A percentile compares a stretch with the other conserved stretches of the same genome.
phyloP scores from a whole-genome alignment of 2,113 vertebrate species.

The Piaya cayana region DNA sequence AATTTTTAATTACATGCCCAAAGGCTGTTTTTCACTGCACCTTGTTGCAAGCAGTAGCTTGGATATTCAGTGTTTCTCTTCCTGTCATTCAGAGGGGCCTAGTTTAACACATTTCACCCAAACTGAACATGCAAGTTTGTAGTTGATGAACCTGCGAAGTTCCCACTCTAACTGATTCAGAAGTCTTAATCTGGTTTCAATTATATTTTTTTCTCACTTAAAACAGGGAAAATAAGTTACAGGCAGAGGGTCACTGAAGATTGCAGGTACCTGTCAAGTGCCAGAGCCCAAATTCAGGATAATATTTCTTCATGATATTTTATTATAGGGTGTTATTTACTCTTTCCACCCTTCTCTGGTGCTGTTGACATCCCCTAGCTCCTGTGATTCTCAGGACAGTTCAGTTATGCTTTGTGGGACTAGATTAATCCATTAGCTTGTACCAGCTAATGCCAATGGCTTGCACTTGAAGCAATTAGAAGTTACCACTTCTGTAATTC shows the following conservation, averaged over 20 bases:
- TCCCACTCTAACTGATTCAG: background rate
- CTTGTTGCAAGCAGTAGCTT: background rate
- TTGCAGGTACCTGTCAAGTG: background rate
- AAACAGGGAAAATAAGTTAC: background rate
- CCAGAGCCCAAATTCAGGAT: background rate
- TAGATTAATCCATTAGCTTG: background rate
- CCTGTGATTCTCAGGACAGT: background rate
- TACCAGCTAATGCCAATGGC: background rate
- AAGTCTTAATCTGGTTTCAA: background rate
- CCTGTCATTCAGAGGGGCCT: background rate
- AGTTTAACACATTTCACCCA: background rate
- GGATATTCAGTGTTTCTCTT: conserved; percentile 1
- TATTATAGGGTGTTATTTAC: background rate
- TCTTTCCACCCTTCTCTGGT: background rate
- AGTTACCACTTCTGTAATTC: background rate
- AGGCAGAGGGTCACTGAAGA: background rate
- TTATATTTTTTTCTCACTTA: background rate
- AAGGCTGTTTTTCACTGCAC: background rate
- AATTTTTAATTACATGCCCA: conserved; percentile 9
- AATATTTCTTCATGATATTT: background rate
- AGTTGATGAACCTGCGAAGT: background rate
- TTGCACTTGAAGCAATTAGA: background rate
- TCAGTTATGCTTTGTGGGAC: background rate
- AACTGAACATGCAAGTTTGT: background rate
- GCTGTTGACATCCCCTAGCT: background rate